Conservation (phyloP, 92 coral and sea anemone species). For the Porites cylindrica region DNA sequence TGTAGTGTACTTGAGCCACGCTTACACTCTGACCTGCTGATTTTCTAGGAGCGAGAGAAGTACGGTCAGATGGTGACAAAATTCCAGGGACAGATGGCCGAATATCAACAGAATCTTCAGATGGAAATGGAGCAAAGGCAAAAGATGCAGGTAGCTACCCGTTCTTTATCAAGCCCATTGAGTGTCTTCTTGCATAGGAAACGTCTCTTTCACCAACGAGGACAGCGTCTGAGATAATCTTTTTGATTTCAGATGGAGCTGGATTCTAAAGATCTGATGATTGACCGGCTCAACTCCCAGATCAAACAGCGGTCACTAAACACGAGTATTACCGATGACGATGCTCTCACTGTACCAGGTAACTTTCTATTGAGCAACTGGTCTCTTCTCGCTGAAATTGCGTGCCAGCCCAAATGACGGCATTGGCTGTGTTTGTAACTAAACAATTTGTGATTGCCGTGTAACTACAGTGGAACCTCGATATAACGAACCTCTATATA, state of each 20-base stretch:
- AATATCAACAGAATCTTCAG: slow-evolving; percentile 80
- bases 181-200: not conserved
- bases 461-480: too few relatives aligned
- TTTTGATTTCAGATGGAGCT: slow-evolving; percentile 88
- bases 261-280: slow-evolving; percentile 93
- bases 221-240: not conserved
- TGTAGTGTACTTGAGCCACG: not conserved
- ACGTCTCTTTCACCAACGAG: not conserved
- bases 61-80: slow-evolving; percentile 93
- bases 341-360: slow-evolving; percentile 73
- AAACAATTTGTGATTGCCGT: too few relatives aligned
- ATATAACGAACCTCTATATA: too few relatives aligned
- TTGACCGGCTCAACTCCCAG: slow-evolving; percentile 91
- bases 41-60: slow-evolving; percentile 87
- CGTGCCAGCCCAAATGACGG: too few relatives aligned
- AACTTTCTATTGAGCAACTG: not conserved
- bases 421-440: too few relatives aligned
- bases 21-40: not conserved
- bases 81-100: slow-evolving; percentile 87
- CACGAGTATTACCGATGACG: slow-evolving; percentile 57
- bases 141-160: slow-evolving; percentile 85
- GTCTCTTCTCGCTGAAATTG: not conserved
- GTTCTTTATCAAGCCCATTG: not conserved
- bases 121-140: slow-evolving; percentile 90
- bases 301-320: slow-evolving; percentile 61